Evolutionary conservation across 2,888 invertebrate species (phyloP).

Genomic region (Zeuzera pyrina): DNA sequence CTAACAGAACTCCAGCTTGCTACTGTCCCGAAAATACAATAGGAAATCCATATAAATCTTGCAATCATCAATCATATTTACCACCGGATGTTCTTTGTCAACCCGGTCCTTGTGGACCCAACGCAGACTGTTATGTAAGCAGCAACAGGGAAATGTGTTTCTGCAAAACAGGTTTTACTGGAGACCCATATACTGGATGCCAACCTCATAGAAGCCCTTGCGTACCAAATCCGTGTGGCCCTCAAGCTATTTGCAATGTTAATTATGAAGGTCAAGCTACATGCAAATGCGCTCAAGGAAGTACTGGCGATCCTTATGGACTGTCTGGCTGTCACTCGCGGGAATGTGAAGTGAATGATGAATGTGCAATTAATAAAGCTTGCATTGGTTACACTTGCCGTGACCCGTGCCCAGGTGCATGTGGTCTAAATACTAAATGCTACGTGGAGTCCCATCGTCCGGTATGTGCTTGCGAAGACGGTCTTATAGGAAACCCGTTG

Average conservation of each 20-base stretch:
- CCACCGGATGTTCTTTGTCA: constrained; percentile 78
- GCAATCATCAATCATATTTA: constrained; percentile 71
- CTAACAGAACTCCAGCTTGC: constrained; percentile 84
- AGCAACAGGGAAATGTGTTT: constrained; percentile 89
- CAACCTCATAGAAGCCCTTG: constrained; percentile 81
- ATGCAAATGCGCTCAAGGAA: constrained; percentile 82
- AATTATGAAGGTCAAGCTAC: constrained; percentile 79
- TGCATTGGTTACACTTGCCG: constrained; percentile 86
- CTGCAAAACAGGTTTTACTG: constrained; percentile 82
- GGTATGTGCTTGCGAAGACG: constrained; percentile 81
- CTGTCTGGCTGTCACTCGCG: constrained; percentile 81
- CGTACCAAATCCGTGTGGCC: constrained; percentile 86
- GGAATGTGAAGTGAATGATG: constrained; percentile 86
- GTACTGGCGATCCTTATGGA: constrained; percentile 84
- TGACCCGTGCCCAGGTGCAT: constrained; percentile 87
- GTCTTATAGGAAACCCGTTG: constrained; percentile 84
- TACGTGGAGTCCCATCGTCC: constrained; percentile 85
- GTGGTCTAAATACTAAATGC: constrained; percentile 83
- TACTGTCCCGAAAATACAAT: constrained; percentile 87
- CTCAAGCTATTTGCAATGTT: constrained; percentile 80
- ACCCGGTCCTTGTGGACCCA: constrained; percentile 87
- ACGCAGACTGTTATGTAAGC: constrained; percentile 88
- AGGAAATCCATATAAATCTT: constrained; percentile 88
- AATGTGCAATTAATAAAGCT: constrained; percentile 80
- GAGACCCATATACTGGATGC: constrained; percentile 87